These are phyloP conservation scores for Opisthograptis luteolata DNA, from an alignment of 2,888 invertebrate species.

Conservation along the genomic window DNA sequence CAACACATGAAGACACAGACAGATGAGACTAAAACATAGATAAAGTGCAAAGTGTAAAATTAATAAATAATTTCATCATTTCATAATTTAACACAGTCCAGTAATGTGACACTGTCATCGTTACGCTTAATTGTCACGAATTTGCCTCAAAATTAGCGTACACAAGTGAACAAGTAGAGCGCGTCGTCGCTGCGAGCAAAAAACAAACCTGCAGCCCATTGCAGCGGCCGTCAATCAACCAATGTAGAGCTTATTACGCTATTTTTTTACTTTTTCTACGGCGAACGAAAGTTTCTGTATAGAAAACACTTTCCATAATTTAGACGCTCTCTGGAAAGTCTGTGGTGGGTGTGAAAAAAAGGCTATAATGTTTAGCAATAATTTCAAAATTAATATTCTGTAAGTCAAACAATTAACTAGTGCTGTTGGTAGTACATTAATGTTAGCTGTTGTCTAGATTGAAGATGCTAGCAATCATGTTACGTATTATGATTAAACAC, in stretches of 20 bases:
- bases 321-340: conserved; percentile 47
- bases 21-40: background rate
- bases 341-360: conserved; percentile 2
- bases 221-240: conserved; percentile 53
- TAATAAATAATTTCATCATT: conserved; percentile 8
- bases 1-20: no score
- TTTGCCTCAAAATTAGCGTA: conserved; percentile 57
- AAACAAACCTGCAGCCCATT: conserved; percentile 47
- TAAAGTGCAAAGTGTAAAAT: background rate
- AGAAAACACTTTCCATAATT: conserved; percentile 62
- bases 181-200: conserved; percentile 49
- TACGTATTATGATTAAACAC: no score
- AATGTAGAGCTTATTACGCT: conserved; percentile 49
- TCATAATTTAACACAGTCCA: conserved; percentile 19
- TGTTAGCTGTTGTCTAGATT: no score
- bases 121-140: conserved; percentile 53
- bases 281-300: conserved; percentile 51
- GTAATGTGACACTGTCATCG: conserved; percentile 39
- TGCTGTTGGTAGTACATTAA: no score
- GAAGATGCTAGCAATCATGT: no score
- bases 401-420: background rate
- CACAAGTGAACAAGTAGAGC: conserved; percentile 57
- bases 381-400: background rate
- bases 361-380: background rate
- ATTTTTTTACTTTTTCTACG: conserved; percentile 51